A percentile compares a stretch with the other conserved stretches of the same genome.
phyloP scores from a whole-genome alignment of 2,888 invertebrate genomes.

The Leucophenga maculata region DNA sequence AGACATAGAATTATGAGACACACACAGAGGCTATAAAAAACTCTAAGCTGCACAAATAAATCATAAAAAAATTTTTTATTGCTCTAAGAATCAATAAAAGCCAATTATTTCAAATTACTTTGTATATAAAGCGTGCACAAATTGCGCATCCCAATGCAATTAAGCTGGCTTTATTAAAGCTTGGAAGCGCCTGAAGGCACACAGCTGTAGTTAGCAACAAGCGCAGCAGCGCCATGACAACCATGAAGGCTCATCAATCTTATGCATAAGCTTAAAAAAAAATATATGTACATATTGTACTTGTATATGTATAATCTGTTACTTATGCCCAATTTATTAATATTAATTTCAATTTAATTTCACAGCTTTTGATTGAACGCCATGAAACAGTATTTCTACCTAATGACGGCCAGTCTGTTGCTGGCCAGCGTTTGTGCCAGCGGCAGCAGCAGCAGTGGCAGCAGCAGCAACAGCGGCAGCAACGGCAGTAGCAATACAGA shows the following conservation, averaged over 20 bases:
- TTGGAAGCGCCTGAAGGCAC: not conserved
- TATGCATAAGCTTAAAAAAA: not conserved
- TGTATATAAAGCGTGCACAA: not conserved
- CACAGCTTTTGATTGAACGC: constrained; percentile 22
- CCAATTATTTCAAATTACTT: constrained; percentile 1
- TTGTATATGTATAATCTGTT: not conserved
- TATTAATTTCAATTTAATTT: constrained; percentile 9
- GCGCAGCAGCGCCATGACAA: not conserved
- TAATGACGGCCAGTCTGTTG: constrained; percentile 44
- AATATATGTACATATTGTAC: no score
- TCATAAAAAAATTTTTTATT: no score
- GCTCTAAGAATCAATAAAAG: not conserved
- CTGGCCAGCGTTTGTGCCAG: constrained; percentile 12
- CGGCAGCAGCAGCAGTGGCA: not conserved
- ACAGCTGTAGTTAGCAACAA: not conserved
- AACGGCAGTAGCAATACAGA: constrained; percentile 69
- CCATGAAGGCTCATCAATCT: constrained; percentile 2
- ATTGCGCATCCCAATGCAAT: constrained; percentile 5
- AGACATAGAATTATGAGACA: no score
- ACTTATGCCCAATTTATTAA: constrained; percentile 9
- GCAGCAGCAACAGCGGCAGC: constrained; percentile 36
- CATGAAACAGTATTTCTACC: constrained; percentile 50
- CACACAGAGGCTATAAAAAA: no score
- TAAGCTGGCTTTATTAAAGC: not conserved
- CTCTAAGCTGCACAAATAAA: no score